phyloP scores from a whole-genome alignment of 2,113 vertebrate genomes.

The Lophochroa leadbeateri region DNA sequence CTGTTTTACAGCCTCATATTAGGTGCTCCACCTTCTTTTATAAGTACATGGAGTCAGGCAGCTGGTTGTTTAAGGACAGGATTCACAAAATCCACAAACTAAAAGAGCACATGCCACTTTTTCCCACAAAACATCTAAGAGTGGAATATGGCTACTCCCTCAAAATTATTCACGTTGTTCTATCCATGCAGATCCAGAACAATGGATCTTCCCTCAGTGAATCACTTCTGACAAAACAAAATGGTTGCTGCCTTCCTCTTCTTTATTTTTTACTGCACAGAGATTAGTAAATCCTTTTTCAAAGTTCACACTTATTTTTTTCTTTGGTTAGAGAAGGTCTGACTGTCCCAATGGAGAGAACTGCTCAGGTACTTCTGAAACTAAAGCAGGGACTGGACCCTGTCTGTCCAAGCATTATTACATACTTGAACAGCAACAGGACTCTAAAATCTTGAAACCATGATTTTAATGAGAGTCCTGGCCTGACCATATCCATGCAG shows the following conservation, averaged over 20 bases:
- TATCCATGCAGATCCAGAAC: background rate
- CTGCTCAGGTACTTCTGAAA: background rate
- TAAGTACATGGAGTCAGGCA: background rate
- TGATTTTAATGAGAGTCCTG: background rate
- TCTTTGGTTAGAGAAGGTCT: background rate
- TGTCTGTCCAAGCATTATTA: background rate
- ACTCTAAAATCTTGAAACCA: background rate
- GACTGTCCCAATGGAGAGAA: background rate
- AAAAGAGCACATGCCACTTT: background rate
- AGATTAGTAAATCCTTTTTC: background rate
- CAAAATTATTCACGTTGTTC: background rate
- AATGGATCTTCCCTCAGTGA: background rate
- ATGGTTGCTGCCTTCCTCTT: background rate
- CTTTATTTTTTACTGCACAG: background rate
- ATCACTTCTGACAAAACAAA: background rate
- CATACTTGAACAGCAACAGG: background rate
- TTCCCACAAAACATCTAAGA: background rate
- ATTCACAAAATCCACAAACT: background rate
- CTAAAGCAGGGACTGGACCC: background rate
- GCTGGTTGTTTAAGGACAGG: background rate
- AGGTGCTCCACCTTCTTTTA: background rate
- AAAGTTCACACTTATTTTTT: background rate
- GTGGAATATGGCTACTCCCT: background rate
- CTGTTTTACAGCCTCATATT: background rate
- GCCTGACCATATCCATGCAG: background rate